phyloP scores from a whole-genome alignment of 2,888 invertebrate species.

The Schizaphis graminum region DNA sequence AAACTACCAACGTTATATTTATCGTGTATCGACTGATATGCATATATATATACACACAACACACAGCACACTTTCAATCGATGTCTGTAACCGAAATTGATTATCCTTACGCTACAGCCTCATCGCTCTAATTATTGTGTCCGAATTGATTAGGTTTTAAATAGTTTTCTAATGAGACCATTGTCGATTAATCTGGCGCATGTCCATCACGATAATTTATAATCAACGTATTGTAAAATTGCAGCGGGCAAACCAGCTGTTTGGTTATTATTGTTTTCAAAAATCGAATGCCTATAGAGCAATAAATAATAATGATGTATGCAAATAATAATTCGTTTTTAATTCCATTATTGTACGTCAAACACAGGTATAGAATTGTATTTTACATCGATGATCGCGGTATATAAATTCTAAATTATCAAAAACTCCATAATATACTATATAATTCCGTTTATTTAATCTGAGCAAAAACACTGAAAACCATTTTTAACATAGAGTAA shows the following conservation, averaged over 20 bases:
- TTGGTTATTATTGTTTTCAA: not conserved
- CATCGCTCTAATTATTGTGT: not conserved
- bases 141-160: slow-evolving; percentile 16
- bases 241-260: not conserved
- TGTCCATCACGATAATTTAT: not conserved
- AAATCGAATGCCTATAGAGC: not conserved
- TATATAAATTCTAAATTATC: not conserved
- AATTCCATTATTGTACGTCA: not conserved
- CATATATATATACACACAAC: not conserved
- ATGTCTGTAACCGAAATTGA: not conserved
- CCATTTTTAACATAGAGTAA: not conserved
- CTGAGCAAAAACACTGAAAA: not conserved
- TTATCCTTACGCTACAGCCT: not conserved
- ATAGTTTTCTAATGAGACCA: not conserved
- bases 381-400: not conserved
- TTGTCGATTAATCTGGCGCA: not conserved
- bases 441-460: not conserved
- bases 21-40: not conserved
- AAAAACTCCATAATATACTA: not conserved
- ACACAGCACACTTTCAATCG: not conserved
- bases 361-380: not conserved
- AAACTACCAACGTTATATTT: not conserved
- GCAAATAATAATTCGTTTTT: not conserved
- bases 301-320: not conserved
- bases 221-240: not conserved